phyloP scores from a whole-genome alignment of 2,113 vertebrate species.

The Sinocyclocheilus anshuiensis region DNA sequence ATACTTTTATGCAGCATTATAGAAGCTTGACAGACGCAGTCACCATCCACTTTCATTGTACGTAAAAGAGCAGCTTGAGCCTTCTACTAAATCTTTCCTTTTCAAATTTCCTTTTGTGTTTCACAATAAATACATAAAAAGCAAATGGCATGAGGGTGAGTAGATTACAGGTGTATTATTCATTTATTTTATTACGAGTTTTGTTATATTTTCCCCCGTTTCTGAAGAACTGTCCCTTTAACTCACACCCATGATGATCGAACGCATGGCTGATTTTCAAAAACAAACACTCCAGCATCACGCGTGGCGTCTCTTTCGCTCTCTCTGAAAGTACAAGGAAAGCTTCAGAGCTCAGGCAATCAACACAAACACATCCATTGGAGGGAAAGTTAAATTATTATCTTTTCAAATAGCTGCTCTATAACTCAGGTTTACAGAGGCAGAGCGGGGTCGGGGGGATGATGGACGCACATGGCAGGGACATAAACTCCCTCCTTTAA shows the following conservation, averaged over 20 bases:
- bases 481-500: constrained; percentile 77
- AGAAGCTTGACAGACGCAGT: neutral
- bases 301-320: neutral
- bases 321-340: neutral
- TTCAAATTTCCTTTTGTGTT: neutral
- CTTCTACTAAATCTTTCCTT: neutral
- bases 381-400: constrained; percentile 74
- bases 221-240: neutral
- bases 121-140: neutral
- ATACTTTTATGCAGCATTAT: neutral
- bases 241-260: neutral
- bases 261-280: neutral
- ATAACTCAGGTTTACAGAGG: constrained; percentile 68
- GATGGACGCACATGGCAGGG: constrained; percentile 73
- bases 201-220: neutral
- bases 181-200: neutral
- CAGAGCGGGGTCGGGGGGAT: constrained; percentile 53
- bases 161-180: neutral
- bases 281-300: neutral
- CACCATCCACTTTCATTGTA: neutral
- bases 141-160: neutral
- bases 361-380: constrained; percentile 63
- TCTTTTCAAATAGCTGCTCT: constrained; percentile 78
- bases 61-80: neutral
- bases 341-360: constrained; percentile 6